Conservation (phyloP, 2,888 invertebrate genomes). For the Plagodis dolabraria region DNA sequence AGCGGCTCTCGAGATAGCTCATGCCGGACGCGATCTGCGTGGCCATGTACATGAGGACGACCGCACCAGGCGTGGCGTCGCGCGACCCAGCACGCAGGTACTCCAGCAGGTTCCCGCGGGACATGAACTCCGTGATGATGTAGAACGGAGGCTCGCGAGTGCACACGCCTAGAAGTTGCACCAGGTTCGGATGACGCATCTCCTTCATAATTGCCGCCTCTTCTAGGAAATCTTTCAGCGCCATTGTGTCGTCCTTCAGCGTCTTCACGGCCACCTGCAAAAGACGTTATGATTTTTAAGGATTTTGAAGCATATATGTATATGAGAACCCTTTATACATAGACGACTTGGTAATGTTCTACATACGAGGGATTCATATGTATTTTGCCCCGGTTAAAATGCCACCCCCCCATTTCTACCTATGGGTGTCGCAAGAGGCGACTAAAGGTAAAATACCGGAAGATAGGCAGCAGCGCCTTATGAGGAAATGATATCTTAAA, state of each 20-base stretch:
- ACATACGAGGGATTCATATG: no score
- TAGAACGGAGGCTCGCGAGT: slow-evolving; percentile 99
- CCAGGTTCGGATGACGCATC: slow-evolving; percentile 99
- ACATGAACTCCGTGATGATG: slow-evolving; percentile 99
- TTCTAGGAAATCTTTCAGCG: slow-evolving; percentile 98
- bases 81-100: slow-evolving; percentile 95
- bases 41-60: slow-evolving; percentile 99
- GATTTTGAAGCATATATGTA: no score
- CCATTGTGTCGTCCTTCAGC: slow-evolving; percentile 99
- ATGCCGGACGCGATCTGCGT: slow-evolving; percentile 99
- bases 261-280: slow-evolving; percentile 96
- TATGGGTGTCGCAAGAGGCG: no score
- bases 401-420: no score
- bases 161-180: slow-evolving; percentile 98
- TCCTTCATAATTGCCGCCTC: slow-evolving; percentile 99
- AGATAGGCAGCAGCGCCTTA: no score
- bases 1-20: slow-evolving; percentile 98
- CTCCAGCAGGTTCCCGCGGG: slow-evolving; percentile 98
- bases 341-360: no score
- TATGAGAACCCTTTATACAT: no score
- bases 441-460: no score
- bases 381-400: no score
- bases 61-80: slow-evolving; percentile 95
- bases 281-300: no score
- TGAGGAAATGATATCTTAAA: no score